Percentiles rank a stretch among this genome's conserved stretches.
Evolutionary conservation across 2,113 vertebrate species (phyloP).

Genomic region (Ctenomys sociabilis): DNA sequence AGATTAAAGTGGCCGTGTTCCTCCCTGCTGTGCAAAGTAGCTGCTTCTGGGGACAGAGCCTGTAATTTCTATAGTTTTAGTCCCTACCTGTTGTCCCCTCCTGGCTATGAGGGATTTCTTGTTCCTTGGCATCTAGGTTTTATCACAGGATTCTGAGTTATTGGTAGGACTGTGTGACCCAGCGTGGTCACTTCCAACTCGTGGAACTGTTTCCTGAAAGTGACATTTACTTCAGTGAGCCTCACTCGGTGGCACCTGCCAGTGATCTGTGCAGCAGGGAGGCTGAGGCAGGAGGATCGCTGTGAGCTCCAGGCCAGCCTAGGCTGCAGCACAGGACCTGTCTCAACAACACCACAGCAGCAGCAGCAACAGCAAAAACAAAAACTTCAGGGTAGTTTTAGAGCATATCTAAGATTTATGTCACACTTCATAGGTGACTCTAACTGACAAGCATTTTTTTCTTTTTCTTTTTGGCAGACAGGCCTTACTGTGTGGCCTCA

Average conservation of each 20-base stretch:
- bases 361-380: not conserved
- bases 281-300: not conserved
- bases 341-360: not conserved
- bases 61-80: not conserved
- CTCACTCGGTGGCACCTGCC: accelerated
- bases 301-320: not conserved
- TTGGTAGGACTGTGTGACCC: not conserved
- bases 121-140: not conserved
- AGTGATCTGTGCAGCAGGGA: not conserved
- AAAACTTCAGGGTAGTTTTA: not conserved
- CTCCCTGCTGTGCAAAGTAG: not conserved
- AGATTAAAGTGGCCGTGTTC: slow-evolving; percentile 1
- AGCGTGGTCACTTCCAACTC: not conserved
- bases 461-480: not conserved
- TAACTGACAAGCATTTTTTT: not conserved
- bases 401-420: not conserved
- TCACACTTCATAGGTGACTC: not conserved
- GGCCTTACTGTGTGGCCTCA: not conserved
- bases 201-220: not conserved
- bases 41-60: not conserved
- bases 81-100: not conserved
- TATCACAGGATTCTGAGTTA: not conserved
- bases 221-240: not conserved
- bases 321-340: not conserved
- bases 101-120: not conserved